Evolutionary conservation across 1,140 invertebrate species (phyloP).

Genomic region (Atta colombica): DNA sequence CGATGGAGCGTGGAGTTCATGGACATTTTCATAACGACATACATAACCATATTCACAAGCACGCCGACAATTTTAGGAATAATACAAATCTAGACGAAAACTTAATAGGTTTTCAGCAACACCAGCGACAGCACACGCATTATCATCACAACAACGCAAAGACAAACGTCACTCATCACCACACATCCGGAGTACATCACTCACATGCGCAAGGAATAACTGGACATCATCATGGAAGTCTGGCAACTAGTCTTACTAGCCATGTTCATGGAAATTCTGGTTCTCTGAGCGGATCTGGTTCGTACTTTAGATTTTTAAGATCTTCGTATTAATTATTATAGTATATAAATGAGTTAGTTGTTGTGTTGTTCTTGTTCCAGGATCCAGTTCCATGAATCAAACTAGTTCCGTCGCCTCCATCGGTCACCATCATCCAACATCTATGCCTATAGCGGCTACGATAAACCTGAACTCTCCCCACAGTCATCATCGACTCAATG

Average conservation of each 20-base stretch:
- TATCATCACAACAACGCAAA: slow-evolving; percentile 75
- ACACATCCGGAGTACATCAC: slow-evolving; percentile 67
- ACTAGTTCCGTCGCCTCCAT: background rate
- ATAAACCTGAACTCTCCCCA: slow-evolving; percentile 61
- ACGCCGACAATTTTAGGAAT: slow-evolving; percentile 69
- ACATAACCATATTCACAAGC: slow-evolving; percentile 72
- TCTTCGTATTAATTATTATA: background rate
- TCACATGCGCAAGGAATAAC: slow-evolving; percentile 65
- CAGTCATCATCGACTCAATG: slow-evolving; percentile 64
- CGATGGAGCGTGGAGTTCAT: slow-evolving; percentile 69
- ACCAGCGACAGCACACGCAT: slow-evolving; percentile 76
- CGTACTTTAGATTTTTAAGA: background rate
- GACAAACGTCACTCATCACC: slow-evolving; percentile 55
- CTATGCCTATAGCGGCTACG: slow-evolving; percentile 44
- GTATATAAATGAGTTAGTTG: background rate
- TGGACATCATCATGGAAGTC: slow-evolving; percentile 76
- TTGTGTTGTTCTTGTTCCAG: slow-evolving; percentile 20
- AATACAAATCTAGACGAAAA: slow-evolving; percentile 70
- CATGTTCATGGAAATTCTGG: slow-evolving; percentile 65
- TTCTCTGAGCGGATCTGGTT: slow-evolving; percentile 31
- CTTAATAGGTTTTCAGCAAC: slow-evolving; percentile 73
- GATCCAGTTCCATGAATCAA: slow-evolving; percentile 44
- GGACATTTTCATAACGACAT: slow-evolving; percentile 72
- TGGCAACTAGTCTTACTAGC: slow-evolving; percentile 42
- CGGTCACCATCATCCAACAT: slow-evolving; percentile 63